phyloP scores from a whole-genome alignment of 2,888 invertebrate genomes.

The Conomelus anceps region DNA sequence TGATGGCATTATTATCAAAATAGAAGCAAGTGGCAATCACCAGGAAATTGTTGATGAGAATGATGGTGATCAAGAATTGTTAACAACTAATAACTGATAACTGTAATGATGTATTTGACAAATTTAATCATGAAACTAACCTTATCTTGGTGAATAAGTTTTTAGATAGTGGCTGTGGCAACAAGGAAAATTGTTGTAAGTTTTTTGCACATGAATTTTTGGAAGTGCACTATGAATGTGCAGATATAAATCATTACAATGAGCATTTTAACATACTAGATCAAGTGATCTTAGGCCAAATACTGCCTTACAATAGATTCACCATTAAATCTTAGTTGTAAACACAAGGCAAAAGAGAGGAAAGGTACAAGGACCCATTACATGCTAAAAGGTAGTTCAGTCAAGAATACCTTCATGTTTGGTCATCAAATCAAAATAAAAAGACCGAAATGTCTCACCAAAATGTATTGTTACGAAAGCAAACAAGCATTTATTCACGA shows the following conservation, averaged over 20 bases:
- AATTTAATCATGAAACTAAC: background rate
- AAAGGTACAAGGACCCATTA: background rate
- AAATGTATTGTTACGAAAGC: no score
- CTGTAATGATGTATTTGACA: background rate
- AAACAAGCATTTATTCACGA: no score
- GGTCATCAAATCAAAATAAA: constrained; percentile 16
- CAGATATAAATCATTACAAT: constrained; percentile 7
- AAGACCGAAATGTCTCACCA: constrained; percentile 5
- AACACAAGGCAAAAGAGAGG: no score
- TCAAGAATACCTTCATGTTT: constrained; percentile 11
- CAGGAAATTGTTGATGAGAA: background rate
- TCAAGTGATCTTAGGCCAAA: constrained; percentile 16
- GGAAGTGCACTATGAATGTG: background rate
- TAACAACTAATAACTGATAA: background rate
- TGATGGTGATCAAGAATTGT: background rate
- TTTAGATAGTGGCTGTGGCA: constrained; percentile 11
- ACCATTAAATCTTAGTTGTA: background rate
- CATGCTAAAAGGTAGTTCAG: background rate
- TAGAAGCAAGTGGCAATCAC: background rate
- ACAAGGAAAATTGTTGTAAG: background rate
- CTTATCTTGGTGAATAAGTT: background rate
- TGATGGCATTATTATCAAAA: constrained; percentile 1
- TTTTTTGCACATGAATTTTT: background rate
- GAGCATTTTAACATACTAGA: constrained; percentile 5
- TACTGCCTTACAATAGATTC: background rate